These are phyloP conservation scores for Conus betulinus DNA, from an alignment of 1,140 invertebrate species.

Conservation along the genomic window DNA sequence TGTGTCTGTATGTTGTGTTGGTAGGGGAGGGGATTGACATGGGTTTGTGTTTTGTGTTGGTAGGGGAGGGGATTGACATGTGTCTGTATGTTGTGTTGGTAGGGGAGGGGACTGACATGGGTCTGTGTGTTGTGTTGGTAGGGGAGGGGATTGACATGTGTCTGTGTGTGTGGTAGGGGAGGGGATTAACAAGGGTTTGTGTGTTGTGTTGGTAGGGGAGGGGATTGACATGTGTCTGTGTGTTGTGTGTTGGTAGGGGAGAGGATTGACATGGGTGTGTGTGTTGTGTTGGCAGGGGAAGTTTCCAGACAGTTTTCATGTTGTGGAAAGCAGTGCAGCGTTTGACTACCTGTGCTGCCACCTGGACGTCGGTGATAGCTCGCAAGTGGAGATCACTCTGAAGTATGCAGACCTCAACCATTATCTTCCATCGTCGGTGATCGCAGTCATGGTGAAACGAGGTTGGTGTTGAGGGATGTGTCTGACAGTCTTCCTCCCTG, in stretches of 20 bases:
- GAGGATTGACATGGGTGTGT: no score
- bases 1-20: no score
- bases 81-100: no score
- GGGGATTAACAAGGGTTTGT: no score
- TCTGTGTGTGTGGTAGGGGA: no score
- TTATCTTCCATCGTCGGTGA: slow-evolving; percentile 14
- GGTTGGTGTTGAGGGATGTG: slow-evolving; percentile 1
- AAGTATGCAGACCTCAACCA: slow-evolving; percentile 25
- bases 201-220: no score
- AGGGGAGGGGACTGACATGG: no score
- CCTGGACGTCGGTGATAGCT: background rate
- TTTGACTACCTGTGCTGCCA: slow-evolving; percentile 20
- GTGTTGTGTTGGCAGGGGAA: background rate
- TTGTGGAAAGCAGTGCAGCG: slow-evolving; percentile 26
- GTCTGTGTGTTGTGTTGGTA: background rate
- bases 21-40: no score
- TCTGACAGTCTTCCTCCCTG: background rate
- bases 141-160: background rate
- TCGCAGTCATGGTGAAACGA: background rate
- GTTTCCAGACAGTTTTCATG: slow-evolving; percentile 6
- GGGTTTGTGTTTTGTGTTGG: no score
- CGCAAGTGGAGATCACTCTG: slow-evolving; percentile 32
- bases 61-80: no score
- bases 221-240: no score
- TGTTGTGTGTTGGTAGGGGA: no score